These are phyloP conservation scores for Drosophila austrosaltans DNA, from an alignment of 2,888 invertebrate species.

Conservation along the genomic window DNA sequence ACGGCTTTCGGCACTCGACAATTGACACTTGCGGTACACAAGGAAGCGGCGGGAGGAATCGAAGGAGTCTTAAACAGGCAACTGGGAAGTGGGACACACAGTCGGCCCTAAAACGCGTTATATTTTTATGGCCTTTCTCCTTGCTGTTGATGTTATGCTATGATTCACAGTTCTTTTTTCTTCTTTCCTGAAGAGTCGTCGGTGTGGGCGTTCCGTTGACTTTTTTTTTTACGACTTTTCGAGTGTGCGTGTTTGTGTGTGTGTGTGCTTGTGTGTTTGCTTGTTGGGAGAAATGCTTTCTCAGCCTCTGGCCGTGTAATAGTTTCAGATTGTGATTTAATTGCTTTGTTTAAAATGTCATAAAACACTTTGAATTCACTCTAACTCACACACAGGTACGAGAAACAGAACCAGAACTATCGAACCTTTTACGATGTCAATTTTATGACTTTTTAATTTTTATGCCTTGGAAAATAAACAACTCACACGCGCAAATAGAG, in stretches of 20 bases:
- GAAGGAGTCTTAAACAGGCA: background rate
- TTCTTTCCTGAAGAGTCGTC: slow-evolving; percentile 25
- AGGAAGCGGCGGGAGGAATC: slow-evolving; percentile 23
- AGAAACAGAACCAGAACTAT: slow-evolving; percentile 38
- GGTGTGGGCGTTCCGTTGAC: slow-evolving; percentile 34
- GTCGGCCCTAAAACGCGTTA: slow-evolving; percentile 46
- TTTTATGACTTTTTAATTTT: slow-evolving; percentile 76
- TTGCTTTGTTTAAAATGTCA: slow-evolving; percentile 74
- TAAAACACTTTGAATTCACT: slow-evolving; percentile 52
- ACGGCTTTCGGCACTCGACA: slow-evolving; percentile 64
- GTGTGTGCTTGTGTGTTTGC: slow-evolving; percentile 11
- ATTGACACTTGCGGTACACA: slow-evolving; percentile 35
- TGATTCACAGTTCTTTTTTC: slow-evolving; percentile 53
- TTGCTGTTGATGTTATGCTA: slow-evolving; percentile 31
- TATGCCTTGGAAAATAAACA: slow-evolving; percentile 41
- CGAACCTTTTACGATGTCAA: slow-evolving; percentile 54
- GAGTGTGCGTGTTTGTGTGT: slow-evolving; percentile 41
- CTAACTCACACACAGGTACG: slow-evolving; percentile 26
- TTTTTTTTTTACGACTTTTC: slow-evolving; percentile 56
- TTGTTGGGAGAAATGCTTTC: slow-evolving; percentile 47
- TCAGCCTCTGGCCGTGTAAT: slow-evolving; percentile 14
- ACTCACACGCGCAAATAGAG: slow-evolving; percentile 40
- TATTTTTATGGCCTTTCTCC: slow-evolving; percentile 63
- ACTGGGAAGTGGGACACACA: slow-evolving; percentile 30
- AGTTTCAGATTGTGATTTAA: slow-evolving; percentile 53